A percentile compares a stretch with the other conserved stretches of the same genome.
Conservation (phyloP, 92 coral and sea anemone genomes). For the Meandrina meandrites region DNA sequence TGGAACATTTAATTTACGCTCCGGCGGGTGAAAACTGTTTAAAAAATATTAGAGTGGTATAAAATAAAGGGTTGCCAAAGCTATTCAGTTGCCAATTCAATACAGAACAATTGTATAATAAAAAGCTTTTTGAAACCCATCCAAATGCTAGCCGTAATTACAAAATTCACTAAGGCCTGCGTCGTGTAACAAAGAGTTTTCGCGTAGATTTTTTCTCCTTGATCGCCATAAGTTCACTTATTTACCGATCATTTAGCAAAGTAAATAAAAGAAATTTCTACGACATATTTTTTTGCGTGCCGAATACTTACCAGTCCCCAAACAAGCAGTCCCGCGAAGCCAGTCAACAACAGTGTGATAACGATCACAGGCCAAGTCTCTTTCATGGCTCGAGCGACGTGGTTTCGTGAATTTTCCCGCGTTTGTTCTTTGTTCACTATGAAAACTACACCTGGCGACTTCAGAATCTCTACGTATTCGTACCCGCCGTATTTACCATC, state of each 20-base stretch:
- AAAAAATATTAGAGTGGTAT: background rate
- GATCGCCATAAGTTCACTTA: background rate
- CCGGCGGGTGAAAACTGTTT: background rate
- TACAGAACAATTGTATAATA: background rate
- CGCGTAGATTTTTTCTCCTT: background rate
- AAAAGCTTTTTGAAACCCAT: background rate
- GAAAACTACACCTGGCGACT: constrained; percentile 46
- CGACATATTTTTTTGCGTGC: background rate
- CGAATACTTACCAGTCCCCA: constrained; percentile 47
- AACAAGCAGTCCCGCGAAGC: constrained; percentile 24
- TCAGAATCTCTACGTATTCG: constrained; percentile 23
- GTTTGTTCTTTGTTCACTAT: constrained; percentile 26
- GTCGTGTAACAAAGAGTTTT: background rate
- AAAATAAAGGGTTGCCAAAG: background rate
- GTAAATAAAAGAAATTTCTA: background rate
- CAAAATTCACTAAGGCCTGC: background rate
- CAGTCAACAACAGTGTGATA: constrained; percentile 21
- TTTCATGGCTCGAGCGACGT: constrained; percentile 17
- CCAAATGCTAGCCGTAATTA: background rate
- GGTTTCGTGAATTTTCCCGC: background rate
- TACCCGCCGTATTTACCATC: constrained; percentile 22
- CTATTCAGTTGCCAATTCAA: background rate
- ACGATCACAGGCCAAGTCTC: constrained; percentile 45
- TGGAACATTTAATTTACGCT: background rate
- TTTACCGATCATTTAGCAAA: background rate